Conservation (phyloP, 2,888 invertebrate species). For the Dicycla oo region DNA sequence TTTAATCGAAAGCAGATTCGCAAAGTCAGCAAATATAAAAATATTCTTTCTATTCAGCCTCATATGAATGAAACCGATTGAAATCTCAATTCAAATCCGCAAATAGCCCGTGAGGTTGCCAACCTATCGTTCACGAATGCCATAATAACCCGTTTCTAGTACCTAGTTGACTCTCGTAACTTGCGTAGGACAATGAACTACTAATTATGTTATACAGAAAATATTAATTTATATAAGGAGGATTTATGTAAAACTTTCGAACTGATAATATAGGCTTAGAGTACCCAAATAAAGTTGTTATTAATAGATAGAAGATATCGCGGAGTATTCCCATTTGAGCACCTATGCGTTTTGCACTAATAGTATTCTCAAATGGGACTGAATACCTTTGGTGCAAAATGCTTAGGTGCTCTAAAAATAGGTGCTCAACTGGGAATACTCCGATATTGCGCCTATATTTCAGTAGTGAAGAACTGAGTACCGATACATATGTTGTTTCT, state of each 20-base stretch:
- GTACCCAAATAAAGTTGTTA: not conserved
- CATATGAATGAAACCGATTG: slow-evolving; percentile 51
- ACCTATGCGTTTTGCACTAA: too few relatives aligned
- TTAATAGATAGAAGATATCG: not conserved
- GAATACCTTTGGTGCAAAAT: too few relatives aligned
- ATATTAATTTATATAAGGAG: slow-evolving; percentile 16
- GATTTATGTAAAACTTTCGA: slow-evolving; percentile 31
- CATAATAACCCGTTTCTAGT: slow-evolving; percentile 55
- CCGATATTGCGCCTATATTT: not conserved
- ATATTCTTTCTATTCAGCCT: slow-evolving; percentile 15
- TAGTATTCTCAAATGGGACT: too few relatives aligned
- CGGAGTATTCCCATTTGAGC: too few relatives aligned
- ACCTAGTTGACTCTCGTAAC: slow-evolving; percentile 54
- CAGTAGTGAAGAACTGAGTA: not conserved
- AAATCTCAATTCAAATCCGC: slow-evolving; percentile 54
- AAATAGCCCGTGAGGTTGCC: slow-evolving; percentile 56
- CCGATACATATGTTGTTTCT: not conserved
- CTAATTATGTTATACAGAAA: slow-evolving; percentile 48
- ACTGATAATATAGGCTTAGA: slow-evolving; percentile 8
- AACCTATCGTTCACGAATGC: slow-evolving; percentile 55
- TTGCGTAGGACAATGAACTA: slow-evolving; percentile 58
- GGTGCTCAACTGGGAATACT: too few relatives aligned
- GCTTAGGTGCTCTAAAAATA: too few relatives aligned
- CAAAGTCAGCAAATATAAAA: slow-evolving; percentile 16
- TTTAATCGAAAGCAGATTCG: slow-evolving; percentile 9